Conservation (phyloP, 2,113 vertebrate genomes). For the Oreocharis arfaki region DNA sequence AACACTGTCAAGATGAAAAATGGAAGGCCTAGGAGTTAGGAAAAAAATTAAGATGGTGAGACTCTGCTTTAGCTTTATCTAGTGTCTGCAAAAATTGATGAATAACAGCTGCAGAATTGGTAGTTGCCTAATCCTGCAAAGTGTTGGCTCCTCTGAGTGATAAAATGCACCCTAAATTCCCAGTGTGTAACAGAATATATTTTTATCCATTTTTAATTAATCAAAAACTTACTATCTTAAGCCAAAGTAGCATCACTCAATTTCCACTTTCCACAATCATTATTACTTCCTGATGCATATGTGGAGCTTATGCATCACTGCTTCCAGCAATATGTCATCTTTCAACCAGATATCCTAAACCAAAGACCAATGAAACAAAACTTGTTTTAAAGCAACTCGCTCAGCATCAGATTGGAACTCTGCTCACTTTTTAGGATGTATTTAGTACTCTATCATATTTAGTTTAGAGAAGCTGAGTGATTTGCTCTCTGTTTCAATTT, state of each 20-base stretch:
- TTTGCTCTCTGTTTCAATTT: not conserved
- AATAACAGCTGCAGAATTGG: constrained; percentile 6
- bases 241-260: not conserved
- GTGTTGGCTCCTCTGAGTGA: not conserved
- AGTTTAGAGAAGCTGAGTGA: not conserved
- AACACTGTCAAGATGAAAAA: constrained; percentile 50
- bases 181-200: not conserved
- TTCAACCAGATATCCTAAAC: not conserved
- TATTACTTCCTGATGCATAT: not conserved
- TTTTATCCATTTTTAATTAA: not conserved
- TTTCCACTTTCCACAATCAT: not conserved
- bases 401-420: not conserved
- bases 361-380: not conserved
- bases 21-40: not conserved
- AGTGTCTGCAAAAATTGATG: constrained; percentile 32
- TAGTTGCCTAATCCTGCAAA: constrained; percentile 22
- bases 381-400: not conserved
- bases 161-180: not conserved
- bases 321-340: not conserved
- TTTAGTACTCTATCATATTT: not conserved
- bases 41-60: not conserved
- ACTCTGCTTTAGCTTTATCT: constrained; percentile 6
- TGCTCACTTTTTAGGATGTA: not conserved
- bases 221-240: not conserved
- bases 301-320: not conserved